Percentiles rank a stretch among this genome's conserved stretches.
Conservation (phyloP, 2,113 vertebrate species). For the Myrmophylax atrothorax region DNA sequence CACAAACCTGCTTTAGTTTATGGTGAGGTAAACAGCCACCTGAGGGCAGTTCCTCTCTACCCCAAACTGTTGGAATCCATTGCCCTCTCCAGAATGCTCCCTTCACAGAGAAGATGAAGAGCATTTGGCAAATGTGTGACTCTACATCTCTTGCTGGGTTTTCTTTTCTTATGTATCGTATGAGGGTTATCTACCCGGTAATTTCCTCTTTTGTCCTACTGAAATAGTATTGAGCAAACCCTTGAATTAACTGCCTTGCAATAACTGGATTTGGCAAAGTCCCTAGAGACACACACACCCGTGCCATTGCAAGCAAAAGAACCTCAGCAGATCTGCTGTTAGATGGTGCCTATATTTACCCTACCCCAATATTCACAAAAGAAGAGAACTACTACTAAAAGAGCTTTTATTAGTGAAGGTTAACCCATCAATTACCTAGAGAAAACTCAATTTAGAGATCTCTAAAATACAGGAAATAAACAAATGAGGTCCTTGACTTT, state of each 20-base stretch:
- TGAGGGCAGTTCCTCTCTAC: neutral
- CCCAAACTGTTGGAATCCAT: neutral
- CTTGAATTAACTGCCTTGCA: neutral
- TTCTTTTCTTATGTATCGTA: neutral
- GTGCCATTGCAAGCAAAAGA: neutral
- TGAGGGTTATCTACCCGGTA: neutral
- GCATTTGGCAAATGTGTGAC: neutral
- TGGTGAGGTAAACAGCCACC: neutral
- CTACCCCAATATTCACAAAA: neutral
- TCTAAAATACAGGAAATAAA: neutral
- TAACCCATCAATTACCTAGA: neutral
- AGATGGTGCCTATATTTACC: neutral
- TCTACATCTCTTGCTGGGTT: neutral
- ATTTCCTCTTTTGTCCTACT: neutral
- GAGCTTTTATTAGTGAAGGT: neutral
- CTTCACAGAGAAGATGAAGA: neutral
- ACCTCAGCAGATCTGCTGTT: fast-evolving
- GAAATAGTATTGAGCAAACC: neutral
- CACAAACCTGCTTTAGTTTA: neutral
- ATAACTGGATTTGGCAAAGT: neutral
- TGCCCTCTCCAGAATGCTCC: neutral
- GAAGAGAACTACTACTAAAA: neutral
- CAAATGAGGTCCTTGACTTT: neutral
- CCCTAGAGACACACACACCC: neutral
- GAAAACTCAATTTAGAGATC: neutral